Conservation (phyloP, 2,888 invertebrate genomes). For the Drosophila vallismaia region DNA sequence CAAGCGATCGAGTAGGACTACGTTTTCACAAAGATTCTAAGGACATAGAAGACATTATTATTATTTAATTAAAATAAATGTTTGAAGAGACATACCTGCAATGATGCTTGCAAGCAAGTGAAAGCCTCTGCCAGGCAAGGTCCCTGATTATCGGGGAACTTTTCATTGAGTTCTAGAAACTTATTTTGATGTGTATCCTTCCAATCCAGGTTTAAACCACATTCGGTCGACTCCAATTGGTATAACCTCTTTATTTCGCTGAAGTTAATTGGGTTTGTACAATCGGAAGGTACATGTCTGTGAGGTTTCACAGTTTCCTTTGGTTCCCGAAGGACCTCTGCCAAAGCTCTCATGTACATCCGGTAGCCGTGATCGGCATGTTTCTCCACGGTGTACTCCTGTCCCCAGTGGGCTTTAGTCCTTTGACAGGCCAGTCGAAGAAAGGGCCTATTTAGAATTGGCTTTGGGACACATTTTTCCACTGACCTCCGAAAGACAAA, state of each 20-base stretch:
- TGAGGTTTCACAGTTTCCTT: constrained; percentile 55
- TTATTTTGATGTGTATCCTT: constrained; percentile 50
- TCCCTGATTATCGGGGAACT: constrained; percentile 65
- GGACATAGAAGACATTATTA: constrained; percentile 39
- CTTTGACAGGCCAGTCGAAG: constrained; percentile 90
- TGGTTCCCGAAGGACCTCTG: constrained; percentile 86
- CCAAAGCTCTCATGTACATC: constrained; percentile 86
- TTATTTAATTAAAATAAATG: not conserved
- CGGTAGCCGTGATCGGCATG: constrained; percentile 84
- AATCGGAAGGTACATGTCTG: not conserved
- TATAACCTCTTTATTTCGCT: constrained; percentile 50
- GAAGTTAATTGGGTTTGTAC: constrained; percentile 43
- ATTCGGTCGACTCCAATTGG: constrained; percentile 57
- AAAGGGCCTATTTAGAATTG: constrained; percentile 87
- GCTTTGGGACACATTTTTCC: constrained; percentile 60
- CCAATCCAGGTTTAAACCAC: constrained; percentile 60
- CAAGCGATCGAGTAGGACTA: constrained; percentile 85
- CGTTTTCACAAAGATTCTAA: constrained; percentile 86
- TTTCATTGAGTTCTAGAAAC: constrained; percentile 55
- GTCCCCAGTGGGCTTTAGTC: constrained; percentile 85
- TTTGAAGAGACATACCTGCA: constrained; percentile 83
- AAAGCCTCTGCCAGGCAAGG: constrained; percentile 81
- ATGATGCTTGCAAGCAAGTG: constrained; percentile 84
- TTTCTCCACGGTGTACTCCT: constrained; percentile 83
- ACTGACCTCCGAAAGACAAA: constrained; percentile 82